Evolutionary conservation across 2,113 vertebrate species (phyloP).

Genomic region (Pseudorhombus dupliciocellatus): DNA sequence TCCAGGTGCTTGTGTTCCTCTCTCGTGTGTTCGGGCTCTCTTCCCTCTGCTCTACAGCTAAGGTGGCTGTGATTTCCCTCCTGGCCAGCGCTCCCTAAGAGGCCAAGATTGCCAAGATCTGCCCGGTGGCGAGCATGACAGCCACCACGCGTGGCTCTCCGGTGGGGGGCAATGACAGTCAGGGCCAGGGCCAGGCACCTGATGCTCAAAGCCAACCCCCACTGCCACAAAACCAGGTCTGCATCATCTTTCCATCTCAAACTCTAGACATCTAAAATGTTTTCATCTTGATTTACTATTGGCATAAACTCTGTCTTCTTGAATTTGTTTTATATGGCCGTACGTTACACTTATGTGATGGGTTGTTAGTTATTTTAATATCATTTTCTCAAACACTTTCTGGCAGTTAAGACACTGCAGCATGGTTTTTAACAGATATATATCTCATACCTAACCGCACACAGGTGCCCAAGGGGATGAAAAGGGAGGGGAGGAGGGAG

Average conservation of each 20-base stretch:
- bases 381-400: neutral
- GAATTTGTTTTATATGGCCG: neutral
- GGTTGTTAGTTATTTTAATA: no score
- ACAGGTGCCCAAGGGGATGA: slow-evolving; percentile 62
- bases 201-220: slow-evolving; percentile 98
- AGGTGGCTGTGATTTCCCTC: slow-evolving; percentile 98
- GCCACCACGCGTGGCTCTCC: slow-evolving; percentile 99
- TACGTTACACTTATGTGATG: neutral
- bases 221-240: slow-evolving; percentile 98
- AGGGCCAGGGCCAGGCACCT: slow-evolving; percentile 99
- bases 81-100: slow-evolving; percentile 96
- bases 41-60: slow-evolving; percentile 85
- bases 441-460: slow-evolving; percentile 52
- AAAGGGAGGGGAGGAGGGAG: slow-evolving; percentile 56
- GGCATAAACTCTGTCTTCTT: neutral
- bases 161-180: slow-evolving; percentile 99
- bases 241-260: slow-evolving; percentile 20
- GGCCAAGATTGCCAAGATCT: slow-evolving; percentile 99
- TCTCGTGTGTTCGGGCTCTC: slow-evolving; percentile 92
- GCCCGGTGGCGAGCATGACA: slow-evolving; percentile 99
- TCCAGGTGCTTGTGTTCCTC: slow-evolving; percentile 97
- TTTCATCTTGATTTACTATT: neutral
- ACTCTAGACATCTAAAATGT: neutral
- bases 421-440: slow-evolving; percentile 38
- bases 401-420: slow-evolving; percentile 35